Evolutionary conservation across 1,140 invertebrate species (phyloP).

Genomic region (Goniozus legneri): DNA sequence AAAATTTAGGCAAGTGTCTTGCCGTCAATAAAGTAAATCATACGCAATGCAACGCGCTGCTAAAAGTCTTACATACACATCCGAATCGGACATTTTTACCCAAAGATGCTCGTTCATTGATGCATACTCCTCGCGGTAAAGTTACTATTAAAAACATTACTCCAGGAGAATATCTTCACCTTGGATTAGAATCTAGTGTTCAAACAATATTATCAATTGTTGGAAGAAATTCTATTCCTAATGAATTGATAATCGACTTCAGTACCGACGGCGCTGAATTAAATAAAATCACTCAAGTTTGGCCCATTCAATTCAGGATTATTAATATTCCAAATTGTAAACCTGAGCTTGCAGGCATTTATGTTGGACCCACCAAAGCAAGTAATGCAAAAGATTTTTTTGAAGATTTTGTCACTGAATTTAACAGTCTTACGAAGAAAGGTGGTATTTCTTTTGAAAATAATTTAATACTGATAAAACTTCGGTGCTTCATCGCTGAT

Average conservation of each 20-base stretch:
- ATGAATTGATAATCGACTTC: neutral
- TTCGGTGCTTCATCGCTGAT: neutral
- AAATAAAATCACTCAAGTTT: neutral
- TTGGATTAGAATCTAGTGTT: no score
- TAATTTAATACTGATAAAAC: neutral
- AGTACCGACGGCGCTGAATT: neutral
- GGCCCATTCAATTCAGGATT: neutral
- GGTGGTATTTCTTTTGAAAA: neutral
- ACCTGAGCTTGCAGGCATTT: neutral
- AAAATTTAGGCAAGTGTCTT: no score
- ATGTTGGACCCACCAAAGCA: neutral
- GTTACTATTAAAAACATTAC: no score
- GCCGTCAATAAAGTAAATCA: no score
- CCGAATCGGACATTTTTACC: no score
- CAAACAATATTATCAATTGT: no score
- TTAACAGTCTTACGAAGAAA: neutral
- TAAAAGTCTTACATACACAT: no score
- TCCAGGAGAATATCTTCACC: no score
- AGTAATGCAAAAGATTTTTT: neutral
- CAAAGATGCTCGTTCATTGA: no score
- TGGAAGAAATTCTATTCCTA: neutral
- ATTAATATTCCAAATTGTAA: neutral
- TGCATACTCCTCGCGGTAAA: no score
- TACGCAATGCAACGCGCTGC: no score
- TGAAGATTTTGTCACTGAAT: neutral